Conservation (phyloP, 2,888 invertebrate species). For the Malthinus seriepunctatus region DNA sequence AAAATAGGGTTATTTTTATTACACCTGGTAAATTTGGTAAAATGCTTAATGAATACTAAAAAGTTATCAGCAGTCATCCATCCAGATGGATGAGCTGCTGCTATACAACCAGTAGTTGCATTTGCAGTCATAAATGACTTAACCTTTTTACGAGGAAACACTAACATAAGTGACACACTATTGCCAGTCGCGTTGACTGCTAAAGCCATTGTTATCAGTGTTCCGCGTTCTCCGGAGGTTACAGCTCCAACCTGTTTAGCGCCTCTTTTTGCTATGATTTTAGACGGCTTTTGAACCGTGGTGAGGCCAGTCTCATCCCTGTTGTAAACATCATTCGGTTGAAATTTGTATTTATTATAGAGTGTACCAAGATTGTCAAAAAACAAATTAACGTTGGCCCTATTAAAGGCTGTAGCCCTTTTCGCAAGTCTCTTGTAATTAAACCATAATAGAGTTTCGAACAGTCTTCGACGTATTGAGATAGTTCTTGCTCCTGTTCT, state of each 20-base stretch:
- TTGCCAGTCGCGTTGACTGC: slow-evolving; percentile 12
- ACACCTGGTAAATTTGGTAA: slow-evolving; percentile 34
- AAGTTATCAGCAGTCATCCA: slow-evolving; percentile 44
- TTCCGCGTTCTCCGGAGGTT: slow-evolving; percentile 11
- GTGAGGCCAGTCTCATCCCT: background rate
- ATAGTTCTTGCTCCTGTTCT: too few species aligned
- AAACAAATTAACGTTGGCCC: background rate
- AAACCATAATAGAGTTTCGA: too few species aligned
- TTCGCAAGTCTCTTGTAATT: too few species aligned
- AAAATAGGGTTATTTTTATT: slow-evolving; percentile 36
- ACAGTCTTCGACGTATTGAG: too few species aligned
- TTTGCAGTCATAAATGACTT: slow-evolving; percentile 20
- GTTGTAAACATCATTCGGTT: background rate
- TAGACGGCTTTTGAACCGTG: slow-evolving; percentile 8
- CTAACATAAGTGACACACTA: slow-evolving; percentile 35
- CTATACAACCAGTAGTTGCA: slow-evolving; percentile 41
- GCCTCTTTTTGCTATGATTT: slow-evolving; percentile 12
- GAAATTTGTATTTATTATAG: background rate
- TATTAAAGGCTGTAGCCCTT: background rate
- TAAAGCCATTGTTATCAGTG: slow-evolving; percentile 18
- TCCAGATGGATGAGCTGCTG: slow-evolving; percentile 42
- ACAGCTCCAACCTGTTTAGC: slow-evolving; percentile 25
- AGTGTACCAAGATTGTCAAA: background rate
- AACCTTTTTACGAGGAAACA: slow-evolving; percentile 39
- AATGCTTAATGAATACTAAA: slow-evolving; percentile 41